phyloP scores from a whole-genome alignment of 2,888 invertebrate genomes.

The Neoaliturus tenellus region DNA sequence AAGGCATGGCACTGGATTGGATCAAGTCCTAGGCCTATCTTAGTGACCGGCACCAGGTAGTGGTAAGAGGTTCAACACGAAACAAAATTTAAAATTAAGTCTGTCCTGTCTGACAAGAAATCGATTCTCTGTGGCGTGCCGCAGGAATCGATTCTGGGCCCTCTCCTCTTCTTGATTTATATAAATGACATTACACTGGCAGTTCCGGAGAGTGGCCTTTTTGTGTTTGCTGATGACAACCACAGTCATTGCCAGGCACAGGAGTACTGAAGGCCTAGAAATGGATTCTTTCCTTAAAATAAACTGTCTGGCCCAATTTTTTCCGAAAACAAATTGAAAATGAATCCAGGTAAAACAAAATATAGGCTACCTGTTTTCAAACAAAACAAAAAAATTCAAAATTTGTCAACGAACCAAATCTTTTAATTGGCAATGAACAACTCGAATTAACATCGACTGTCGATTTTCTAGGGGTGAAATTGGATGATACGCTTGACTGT shows the following conservation, averaged over 20 bases:
- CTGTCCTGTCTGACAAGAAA: not conserved
- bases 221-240: constrained; percentile 19
- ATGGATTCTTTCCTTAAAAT: not conserved
- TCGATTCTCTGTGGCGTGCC: not conserved
- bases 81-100: constrained; percentile 5
- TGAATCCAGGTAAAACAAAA: not conserved
- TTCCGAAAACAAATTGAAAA: constrained; percentile 4
- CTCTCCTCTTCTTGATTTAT: not conserved
- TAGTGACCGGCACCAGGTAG: not conserved
- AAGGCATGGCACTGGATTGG: not conserved
- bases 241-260: not conserved
- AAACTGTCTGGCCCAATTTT: constrained; percentile 22
- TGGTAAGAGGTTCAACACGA: not conserved
- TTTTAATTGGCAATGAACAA: not conserved
- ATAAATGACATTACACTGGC: not conserved
- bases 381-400: constrained; percentile 5
- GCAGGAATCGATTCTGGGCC: constrained; percentile 17
- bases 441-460: not conserved
- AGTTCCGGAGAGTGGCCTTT: constrained; percentile 6
- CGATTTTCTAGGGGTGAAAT: constrained; percentile 3
- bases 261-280: not conserved
- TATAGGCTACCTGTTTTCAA: not conserved
- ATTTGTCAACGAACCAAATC: not conserved
- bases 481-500: not conserved
- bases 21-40: not conserved